Percentiles rank a stretch among this genome's conserved stretches.
These are phyloP conservation scores for Eupeodes luniger DNA, from an alignment of 2,888 invertebrate species.

Conservation along the genomic window DNA sequence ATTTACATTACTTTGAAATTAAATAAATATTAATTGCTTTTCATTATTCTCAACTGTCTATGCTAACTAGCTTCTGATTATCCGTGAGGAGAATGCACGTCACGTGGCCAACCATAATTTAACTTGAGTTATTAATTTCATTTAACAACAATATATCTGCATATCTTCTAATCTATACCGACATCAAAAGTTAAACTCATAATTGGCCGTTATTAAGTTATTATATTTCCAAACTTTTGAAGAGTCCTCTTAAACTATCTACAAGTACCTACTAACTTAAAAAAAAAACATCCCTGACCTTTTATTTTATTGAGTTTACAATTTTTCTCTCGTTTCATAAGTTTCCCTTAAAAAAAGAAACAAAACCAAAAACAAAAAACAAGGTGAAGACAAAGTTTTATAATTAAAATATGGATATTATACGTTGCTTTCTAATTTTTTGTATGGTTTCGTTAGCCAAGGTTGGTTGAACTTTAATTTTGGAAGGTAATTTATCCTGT, in stretches of 20 bases:
- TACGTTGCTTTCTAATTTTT: not conserved
- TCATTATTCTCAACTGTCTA: too few species aligned
- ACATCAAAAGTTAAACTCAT: too few species aligned
- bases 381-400: constrained; percentile 14
- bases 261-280: too few species aligned
- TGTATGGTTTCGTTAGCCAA: constrained; percentile 15
- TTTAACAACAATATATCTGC: too few species aligned
- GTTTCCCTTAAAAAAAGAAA: not conserved
- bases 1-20: too few species aligned
- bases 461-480: constrained; percentile 21
- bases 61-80: too few species aligned
- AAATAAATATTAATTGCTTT: too few species aligned
- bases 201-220: not conserved
- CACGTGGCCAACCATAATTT: too few species aligned
- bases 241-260: not conserved
- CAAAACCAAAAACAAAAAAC: too few species aligned
- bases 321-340: not conserved
- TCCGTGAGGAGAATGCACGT: too few species aligned
- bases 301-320: not conserved
- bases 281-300: not conserved
- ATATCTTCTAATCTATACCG: too few species aligned
- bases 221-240: not conserved
- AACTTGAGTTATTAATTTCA: too few species aligned
- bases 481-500: not conserved
- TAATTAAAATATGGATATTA: constrained; percentile 13